Evolutionary conservation across 1,140 invertebrate genomes (phyloP), one percentile per base, ranked within the genome.

Genomic region (Neodiprion pinetum): DNA sequence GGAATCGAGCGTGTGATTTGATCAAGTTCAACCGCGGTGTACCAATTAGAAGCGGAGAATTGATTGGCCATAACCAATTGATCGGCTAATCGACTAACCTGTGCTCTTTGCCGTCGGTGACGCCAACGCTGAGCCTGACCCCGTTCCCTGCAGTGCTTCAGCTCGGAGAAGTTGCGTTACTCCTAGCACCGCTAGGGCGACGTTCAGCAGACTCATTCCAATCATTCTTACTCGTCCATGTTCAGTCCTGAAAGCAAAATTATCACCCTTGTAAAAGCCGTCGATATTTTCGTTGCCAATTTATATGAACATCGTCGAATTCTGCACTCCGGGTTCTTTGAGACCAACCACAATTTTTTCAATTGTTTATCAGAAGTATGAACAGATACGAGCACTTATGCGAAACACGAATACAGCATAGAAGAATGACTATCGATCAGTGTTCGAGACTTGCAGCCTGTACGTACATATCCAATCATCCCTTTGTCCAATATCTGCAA

Each of bases 221-320:
- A 76, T 80, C 85, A 86, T 88, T 73, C 75, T 87, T 78, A 81
- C 70, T 82, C 83, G 80, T 80, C 85, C 87, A 88, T 88, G 79
- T 80, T 81, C 83, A 79, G 75, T 80, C 74, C 84, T 85, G 78
- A 72, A 85, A 86, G 28, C 28, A 40, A 40, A 40, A 40, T 40
- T 40, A 40, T 40, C 28, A 40, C 28, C 28, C 9, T 76, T 14
- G 14, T 17, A n/a, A 28, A 28, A 70, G 2, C 4, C 23, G 28
- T 40, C 28, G 28, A 40, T 40, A 4, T 40, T 40, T 40, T 40
- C 28, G 28, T 40, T 40, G 28, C 1, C 28, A 40, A 40, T 40
- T 40, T 5, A 40, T 40, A 40, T 40, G 28, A 40, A 40, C 28
- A 40, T 40, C 28, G 28, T 5, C 5, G 5, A 40, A 40, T 40